These are phyloP conservation scores for Drosophila testacea DNA, from an alignment of 2,888 invertebrate genomes.

Conservation along the genomic window DNA sequence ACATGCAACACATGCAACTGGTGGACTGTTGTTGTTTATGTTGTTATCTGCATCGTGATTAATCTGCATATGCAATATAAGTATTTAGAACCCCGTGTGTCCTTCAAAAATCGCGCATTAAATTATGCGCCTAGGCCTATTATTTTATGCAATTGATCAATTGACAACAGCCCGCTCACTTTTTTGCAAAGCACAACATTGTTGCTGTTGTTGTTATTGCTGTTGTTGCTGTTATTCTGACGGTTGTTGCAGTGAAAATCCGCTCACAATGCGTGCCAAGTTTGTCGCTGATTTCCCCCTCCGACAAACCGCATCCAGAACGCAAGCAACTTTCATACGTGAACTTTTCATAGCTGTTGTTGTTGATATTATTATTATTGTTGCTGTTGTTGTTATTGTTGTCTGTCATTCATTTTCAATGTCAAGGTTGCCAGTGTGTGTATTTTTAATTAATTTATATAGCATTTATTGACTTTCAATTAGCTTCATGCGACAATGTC, in stretches of 20 bases:
- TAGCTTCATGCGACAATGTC: conserved; percentile 56
- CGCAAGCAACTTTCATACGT: conserved; percentile 75
- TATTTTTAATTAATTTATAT: conserved; percentile 66
- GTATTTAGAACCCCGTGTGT: conserved; percentile 20
- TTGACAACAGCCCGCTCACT: conserved; percentile 75
- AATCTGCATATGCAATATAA: conserved; percentile 63
- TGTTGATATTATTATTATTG: conserved; percentile 23
- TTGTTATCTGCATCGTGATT: conserved; percentile 56
- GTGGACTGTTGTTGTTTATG: conserved; percentile 23
- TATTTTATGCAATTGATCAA: conserved; percentile 79
- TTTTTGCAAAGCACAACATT: conserved; percentile 50
- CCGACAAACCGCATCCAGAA: conserved; percentile 23
- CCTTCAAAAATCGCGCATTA: conserved; percentile 73
- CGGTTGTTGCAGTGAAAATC: conserved; percentile 65
- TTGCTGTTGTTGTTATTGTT: conserved; percentile 32
- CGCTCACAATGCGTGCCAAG: conserved; percentile 71
- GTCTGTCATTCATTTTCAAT: conserved; percentile 78
- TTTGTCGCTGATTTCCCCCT: conserved; percentile 37
- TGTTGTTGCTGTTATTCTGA: conserved; percentile 6
- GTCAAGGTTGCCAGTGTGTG: conserved; percentile 68
- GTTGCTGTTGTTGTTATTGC: conserved; percentile 7
- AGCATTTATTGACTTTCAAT: conserved; percentile 81
- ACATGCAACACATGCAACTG: conserved; percentile 46
- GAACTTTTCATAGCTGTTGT: conserved; percentile 65
- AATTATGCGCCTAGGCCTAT: conserved; percentile 80